Evolutionary conservation across 1,140 invertebrate genomes (phyloP).

Genomic region (Cotesia vestalis): DNA sequence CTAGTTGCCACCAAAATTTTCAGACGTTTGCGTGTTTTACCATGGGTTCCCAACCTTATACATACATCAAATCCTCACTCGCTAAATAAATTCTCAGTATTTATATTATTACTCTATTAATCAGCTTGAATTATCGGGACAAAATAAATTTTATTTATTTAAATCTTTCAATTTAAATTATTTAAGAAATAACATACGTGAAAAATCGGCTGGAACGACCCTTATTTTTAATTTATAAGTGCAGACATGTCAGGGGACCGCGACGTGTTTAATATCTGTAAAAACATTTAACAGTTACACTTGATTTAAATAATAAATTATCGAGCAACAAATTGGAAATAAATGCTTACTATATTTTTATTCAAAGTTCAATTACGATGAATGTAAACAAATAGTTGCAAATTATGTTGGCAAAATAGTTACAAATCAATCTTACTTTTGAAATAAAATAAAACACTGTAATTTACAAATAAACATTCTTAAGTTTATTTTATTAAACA

Average conservation of each 20-base stretch:
- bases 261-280: slow-evolving; percentile 8
- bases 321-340: too few relatives aligned
- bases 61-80: background rate
- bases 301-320: background rate
- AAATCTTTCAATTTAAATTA: background rate
- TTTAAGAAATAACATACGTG: slow-evolving; percentile 10
- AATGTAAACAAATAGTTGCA: too few relatives aligned
- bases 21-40: slow-evolving; percentile 51
- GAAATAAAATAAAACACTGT: too few relatives aligned
- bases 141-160: background rate
- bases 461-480: too few relatives aligned
- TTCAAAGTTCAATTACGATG: too few relatives aligned
- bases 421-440: too few relatives aligned
- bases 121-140: background rate
- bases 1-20: slow-evolving; percentile 45
- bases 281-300: background rate
- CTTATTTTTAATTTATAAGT: slow-evolving; percentile 52
- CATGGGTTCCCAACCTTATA: slow-evolving; percentile 38
- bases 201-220: slow-evolving; percentile 47
- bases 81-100: background rate
- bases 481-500: too few relatives aligned
- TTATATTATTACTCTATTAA: slow-evolving; percentile 9
- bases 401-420: too few relatives aligned
- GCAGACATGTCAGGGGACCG: slow-evolving; percentile 44
- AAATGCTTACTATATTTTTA: too few relatives aligned